Evolutionary conservation across 2,113 vertebrate species (phyloP), one percentile per base, ranked within the genome.

Genomic region (Neogobius melanostomus): DNA sequence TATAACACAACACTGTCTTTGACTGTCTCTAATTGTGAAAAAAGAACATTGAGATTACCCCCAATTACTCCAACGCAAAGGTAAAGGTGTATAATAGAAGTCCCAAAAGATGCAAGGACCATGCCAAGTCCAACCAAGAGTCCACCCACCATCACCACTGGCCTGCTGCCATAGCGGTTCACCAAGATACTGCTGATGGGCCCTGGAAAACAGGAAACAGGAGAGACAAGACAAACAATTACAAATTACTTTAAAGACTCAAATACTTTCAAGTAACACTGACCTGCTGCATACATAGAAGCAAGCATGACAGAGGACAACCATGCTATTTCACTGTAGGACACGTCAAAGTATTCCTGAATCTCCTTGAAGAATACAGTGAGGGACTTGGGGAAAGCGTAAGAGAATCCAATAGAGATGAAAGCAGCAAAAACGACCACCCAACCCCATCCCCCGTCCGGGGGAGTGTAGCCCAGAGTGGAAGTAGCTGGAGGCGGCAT

Each of bases 351-450:
- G 86, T 95, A 95, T 80, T 92, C 90, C 88, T 96, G 93, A 82
- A 95, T 95, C 85, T 96, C 93, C 91, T 93, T 95, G 83, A 89
- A 96, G 92, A 94, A 95, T 83, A 93, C 91, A 61, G 94, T 94
- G 69, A 95, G 71, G 56, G 91, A 90, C 91, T 96, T 96, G 49
- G 92, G 92, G 75, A 95, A 96, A 69, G 94, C 90, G 0, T 95
- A 94, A 0, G 93, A 94, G 63, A 97, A 95, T 79, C 94, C 93
- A 14, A 94, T 92, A 64, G 93, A 90, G 36, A 94, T 42, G 78
- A 95, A 94, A 28, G 93, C 80, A 0, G 90, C 91, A 0, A 92
- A 73, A 44, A 93, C 91, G 56, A 94, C 89, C 1, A 65, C 82
- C 92, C 93, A 95, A 1, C 92, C 95, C 92, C 93, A 94, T 36